Evolutionary conservation across 2,797 vertebrate genomes (phyloP).

Genomic region (Erethizon dorsatum): DNA sequence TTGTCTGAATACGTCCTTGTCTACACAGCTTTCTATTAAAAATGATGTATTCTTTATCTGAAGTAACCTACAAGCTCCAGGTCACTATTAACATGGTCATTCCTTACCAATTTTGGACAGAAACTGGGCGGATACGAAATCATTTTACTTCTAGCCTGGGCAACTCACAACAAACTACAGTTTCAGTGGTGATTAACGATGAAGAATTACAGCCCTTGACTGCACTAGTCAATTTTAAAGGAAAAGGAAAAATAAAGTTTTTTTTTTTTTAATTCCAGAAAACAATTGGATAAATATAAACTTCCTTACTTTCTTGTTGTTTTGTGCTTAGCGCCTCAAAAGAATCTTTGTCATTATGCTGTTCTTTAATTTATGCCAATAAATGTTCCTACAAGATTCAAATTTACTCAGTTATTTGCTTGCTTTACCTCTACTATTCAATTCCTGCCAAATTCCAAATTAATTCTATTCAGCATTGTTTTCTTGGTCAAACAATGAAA

Average conservation of each 20-base stretch:
- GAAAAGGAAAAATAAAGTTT: not conserved
- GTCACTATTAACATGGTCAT: not conserved
- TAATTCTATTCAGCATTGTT: slow-evolving; percentile 82
- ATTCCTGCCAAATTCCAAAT: slow-evolving; percentile 84
- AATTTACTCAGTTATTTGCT: slow-evolving; percentile 76
- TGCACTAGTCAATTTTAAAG: slow-evolving; percentile 15
- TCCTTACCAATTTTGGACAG: slow-evolving; percentile 60
- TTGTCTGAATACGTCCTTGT: slow-evolving; percentile 40
- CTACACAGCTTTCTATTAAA: slow-evolving; percentile 56
- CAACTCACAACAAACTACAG: slow-evolving; percentile 44
- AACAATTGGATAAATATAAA: not conserved
- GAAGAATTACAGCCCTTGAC: not conserved
- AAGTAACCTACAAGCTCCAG: slow-evolving; percentile 40
- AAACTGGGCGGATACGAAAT: slow-evolving; percentile 66
- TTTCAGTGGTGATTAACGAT: slow-evolving; percentile 53
- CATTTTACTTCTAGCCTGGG: slow-evolving; percentile 18
- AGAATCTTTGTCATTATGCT: slow-evolving; percentile 33
- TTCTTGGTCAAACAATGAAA: slow-evolving; percentile 81
- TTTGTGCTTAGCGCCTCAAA: slow-evolving; percentile 23
- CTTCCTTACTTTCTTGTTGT: slow-evolving; percentile 22
- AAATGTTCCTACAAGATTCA: slow-evolving; percentile 74
- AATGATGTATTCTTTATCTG: not conserved
- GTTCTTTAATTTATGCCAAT: slow-evolving; percentile 76
- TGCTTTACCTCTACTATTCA: slow-evolving; percentile 77
- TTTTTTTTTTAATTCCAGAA: slow-evolving; percentile 49